These are phyloP conservation scores for Aphodius granarius DNA, from an alignment of 2,888 invertebrate species.

Conservation along the genomic window DNA sequence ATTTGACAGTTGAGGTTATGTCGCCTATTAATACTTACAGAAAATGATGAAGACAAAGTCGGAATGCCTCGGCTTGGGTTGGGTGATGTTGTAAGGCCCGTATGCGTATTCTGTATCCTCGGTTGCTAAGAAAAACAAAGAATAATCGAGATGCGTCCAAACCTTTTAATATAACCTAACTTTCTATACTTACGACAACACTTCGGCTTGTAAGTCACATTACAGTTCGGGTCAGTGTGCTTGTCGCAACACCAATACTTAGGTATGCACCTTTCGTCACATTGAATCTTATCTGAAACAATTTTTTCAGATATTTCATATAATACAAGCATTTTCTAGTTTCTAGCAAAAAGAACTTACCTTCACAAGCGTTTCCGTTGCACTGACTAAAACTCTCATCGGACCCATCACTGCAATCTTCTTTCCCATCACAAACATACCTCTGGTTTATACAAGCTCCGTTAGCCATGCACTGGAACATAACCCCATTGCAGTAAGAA, in stretches of 20 bases:
- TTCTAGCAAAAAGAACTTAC: slow-evolving; percentile 39
- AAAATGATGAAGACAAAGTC: slow-evolving; percentile 51
- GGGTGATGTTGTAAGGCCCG: slow-evolving; percentile 40
- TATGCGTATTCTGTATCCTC: slow-evolving; percentile 46
- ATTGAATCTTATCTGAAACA: slow-evolving; percentile 51
- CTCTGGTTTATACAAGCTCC: slow-evolving; percentile 55
- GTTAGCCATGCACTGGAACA: slow-evolving; percentile 47
- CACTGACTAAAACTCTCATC: slow-evolving; percentile 55
- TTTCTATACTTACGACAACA: slow-evolving; percentile 52
- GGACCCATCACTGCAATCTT: slow-evolving; percentile 57
- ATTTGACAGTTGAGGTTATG: neutral
- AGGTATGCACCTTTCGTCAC: slow-evolving; percentile 59
- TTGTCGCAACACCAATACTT: slow-evolving; percentile 58
- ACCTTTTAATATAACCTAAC: neutral
- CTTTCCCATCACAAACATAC: slow-evolving; percentile 58
- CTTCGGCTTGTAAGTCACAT: slow-evolving; percentile 50
- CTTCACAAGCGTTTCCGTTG: slow-evolving; percentile 53
- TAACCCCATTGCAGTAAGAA: slow-evolving; percentile 45
- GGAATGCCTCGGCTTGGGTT: slow-evolving; percentile 40
- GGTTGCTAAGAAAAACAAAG: slow-evolving; percentile 40
- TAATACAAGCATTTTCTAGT: neutral
- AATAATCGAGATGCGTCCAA: neutral
- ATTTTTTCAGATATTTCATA: neutral
- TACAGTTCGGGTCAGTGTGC: slow-evolving; percentile 54
- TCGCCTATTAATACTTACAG: slow-evolving; percentile 42